Evolutionary conservation across 1,140 invertebrate species (phyloP), one percentile per base, ranked within the genome.

Genomic region (Drosophila subobscura): DNA sequence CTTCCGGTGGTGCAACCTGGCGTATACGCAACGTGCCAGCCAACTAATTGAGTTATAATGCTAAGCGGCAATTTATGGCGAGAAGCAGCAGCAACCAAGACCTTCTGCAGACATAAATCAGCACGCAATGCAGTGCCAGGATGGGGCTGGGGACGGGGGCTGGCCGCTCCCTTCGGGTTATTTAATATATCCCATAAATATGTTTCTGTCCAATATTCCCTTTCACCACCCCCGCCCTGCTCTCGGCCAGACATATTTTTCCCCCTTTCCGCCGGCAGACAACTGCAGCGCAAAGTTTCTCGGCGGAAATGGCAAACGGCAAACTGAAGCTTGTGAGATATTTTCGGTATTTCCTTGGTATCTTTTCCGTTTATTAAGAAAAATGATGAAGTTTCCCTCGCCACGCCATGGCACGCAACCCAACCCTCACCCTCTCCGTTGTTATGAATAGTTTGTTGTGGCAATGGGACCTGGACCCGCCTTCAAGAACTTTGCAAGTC

Each of bases 11-110:
- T 23, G 16, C 46, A 67, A 66, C 46, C 20, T 46, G 47, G 58
- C 79, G 79, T 74, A 83, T 83, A 74, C 74, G 55, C 68, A 78
- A 59, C 37, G 52, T 56, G 23, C 57, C 51, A 57, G 25, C 60
- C 16, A 40, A 55, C 77, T 86, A 85, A 85, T 85, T 85, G 77
- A 77, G 72, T 86, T 80, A 86, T 80, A 80, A 86, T 80, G 64
- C 68, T 71, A 85, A 86, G 64, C 77, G 60, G 59, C 67, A 61
- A 77, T 85, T 84, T 84, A 85, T 79, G 72, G 76, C 44, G n/a
- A 66, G 47, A 25, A n/a, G 10, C 33, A 12, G 29, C 60, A 56
- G 52, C 16, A n/a, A n/a, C 33, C 8, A 42, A 54, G 42, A 41
- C 63, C 12, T n/a, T 68, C 33, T 14, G 33, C 66, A 56, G 51